Conservation (phyloP, 2,888 invertebrate species). For the Oegoconia quadripuncta region DNA sequence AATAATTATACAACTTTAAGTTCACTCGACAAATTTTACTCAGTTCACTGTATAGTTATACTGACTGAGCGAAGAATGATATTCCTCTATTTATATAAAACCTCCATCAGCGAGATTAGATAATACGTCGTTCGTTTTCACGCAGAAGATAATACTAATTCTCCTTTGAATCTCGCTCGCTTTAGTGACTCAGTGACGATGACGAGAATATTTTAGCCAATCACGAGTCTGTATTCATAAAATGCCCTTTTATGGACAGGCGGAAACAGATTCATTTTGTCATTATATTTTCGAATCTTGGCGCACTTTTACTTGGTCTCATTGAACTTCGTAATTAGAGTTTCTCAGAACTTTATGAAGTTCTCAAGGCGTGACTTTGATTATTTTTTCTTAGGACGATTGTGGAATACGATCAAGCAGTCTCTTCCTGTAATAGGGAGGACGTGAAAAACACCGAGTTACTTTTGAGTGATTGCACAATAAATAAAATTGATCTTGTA, state of each 20-base stretch:
- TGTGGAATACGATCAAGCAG: too few species aligned
- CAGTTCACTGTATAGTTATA: too few species aligned
- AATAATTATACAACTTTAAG: too few species aligned
- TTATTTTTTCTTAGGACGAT: too few species aligned
- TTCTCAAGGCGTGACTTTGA: too few species aligned
- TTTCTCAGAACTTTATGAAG: too few species aligned
- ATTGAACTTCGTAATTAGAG: too few species aligned
- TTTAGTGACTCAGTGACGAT: slow-evolving; percentile 62
- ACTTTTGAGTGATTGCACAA: too few species aligned
- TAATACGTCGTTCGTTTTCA: slow-evolving; percentile 13
- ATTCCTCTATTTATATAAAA: slow-evolving; percentile 1
- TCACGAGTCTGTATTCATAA: slow-evolving; percentile 73
- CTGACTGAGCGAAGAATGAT: not conserved
- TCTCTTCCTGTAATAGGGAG: too few species aligned
- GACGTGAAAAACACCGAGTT: too few species aligned
- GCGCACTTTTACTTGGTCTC: slow-evolving; percentile 39
- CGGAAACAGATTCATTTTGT: slow-evolving; percentile 51
- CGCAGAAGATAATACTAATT: slow-evolving; percentile 42
- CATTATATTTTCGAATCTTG: slow-evolving; percentile 41
- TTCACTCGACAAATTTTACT: too few species aligned
- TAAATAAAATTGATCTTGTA: too few species aligned
- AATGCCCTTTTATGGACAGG: slow-evolving; percentile 83
- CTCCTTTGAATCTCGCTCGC: slow-evolving; percentile 38
- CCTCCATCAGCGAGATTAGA: slow-evolving; percentile 1
- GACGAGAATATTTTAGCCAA: slow-evolving; percentile 69